These are phyloP conservation scores for Campylomormyrus tamandua DNA, from an alignment of 2,113 vertebrate species.

Conservation along the genomic window DNA sequence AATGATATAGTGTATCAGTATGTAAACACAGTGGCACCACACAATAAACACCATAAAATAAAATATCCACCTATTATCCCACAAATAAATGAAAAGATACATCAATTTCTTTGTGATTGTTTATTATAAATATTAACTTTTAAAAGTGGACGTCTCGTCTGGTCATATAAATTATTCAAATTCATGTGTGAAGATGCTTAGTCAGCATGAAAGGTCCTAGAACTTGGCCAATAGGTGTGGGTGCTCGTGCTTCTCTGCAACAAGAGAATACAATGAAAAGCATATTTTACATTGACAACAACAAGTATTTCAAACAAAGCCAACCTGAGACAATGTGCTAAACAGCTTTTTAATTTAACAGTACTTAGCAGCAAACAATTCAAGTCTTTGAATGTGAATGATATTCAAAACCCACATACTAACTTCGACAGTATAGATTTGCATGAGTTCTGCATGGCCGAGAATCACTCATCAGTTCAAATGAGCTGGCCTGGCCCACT, in stretches of 20 bases:
- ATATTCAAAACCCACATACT: neutral
- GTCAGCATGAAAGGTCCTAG: neutral
- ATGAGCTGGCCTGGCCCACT: conserved; percentile 52
- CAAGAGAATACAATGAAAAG: neutral
- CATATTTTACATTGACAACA: neutral
- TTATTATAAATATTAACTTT: neutral
- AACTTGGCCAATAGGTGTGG: neutral
- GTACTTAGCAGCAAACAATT: neutral
- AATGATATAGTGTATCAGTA: neutral
- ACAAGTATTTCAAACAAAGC: neutral
- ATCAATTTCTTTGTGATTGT: neutral
- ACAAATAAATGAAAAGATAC: neutral
- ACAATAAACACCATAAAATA: neutral
- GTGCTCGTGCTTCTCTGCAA: neutral
- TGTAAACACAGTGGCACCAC: neutral
- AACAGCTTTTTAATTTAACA: neutral
- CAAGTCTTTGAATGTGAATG: neutral
- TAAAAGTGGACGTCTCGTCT: neutral
- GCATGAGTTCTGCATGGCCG: conserved; percentile 11
- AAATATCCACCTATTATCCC: neutral
- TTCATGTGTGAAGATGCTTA: neutral
- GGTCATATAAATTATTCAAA: neutral
- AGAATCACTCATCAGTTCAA: conserved; percentile 44
- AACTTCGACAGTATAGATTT: conserved; percentile 27
- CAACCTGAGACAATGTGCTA: neutral